Conservation (phyloP, 2,797 vertebrate genomes). For the Mus caroli region DNA sequence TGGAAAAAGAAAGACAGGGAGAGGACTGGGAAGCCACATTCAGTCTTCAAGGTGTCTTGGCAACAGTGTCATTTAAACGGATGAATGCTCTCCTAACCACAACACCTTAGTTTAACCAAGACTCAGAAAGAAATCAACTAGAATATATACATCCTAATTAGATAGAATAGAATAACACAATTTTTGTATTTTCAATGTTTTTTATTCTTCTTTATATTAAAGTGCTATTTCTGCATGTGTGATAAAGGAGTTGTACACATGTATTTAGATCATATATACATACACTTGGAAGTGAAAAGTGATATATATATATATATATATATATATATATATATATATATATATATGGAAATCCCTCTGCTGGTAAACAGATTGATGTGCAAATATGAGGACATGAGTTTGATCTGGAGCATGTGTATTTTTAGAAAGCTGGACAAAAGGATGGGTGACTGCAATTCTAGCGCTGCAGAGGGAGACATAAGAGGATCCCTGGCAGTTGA, state of each 20-base stretch:
- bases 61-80: slow-evolving; percentile 37
- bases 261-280: background rate
- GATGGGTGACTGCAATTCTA: background rate
- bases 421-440: background rate
- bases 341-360: background rate
- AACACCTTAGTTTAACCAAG: slow-evolving; percentile 48
- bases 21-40: slow-evolving; percentile 45
- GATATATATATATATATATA: background rate
- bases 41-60: slow-evolving; percentile 24
- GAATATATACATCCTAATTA: background rate
- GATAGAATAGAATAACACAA: background rate
- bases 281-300: background rate
- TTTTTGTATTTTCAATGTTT: slow-evolving; percentile 28
- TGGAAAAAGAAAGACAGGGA: slow-evolving; percentile 60
- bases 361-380: background rate
- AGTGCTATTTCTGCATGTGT: background rate
- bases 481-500: background rate
- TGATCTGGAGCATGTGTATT: background rate
- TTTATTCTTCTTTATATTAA: background rate
- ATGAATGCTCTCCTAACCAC: background rate
- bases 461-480: background rate
- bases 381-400: background rate
- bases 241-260: background rate
- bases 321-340: no score
- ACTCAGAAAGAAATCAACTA: slow-evolving; percentile 26